These are phyloP conservation scores for Hydra vulgaris DNA, from an alignment of 30 jellyfish, hydroid and myxozoan genomes.

Conservation along the genomic window DNA sequence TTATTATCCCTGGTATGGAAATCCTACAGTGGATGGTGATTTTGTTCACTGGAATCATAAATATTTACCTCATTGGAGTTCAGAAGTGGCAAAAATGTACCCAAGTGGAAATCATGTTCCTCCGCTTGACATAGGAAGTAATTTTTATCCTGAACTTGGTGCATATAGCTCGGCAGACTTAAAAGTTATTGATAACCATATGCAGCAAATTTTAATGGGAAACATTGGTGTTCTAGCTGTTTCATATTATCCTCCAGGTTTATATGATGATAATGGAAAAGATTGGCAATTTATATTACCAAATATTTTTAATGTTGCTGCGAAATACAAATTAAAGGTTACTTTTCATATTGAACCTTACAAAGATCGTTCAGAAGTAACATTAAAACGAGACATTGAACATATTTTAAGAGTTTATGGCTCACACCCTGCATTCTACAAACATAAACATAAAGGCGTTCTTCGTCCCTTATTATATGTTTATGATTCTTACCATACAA, in stretches of 20 bases:
- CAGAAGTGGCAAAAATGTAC: conserved; percentile 35
- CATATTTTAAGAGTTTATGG: conserved; percentile 50
- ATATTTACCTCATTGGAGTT: conserved; percentile 82
- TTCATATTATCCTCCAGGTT: conserved; percentile 82
- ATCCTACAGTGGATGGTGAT: conserved; percentile 63
- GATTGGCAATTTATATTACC: conserved; percentile 63
- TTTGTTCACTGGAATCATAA: conserved; percentile 86
- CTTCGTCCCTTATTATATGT: conserved; percentile 59
- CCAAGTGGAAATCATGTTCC: conserved; percentile 51
- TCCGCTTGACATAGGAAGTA: conserved; percentile 80
- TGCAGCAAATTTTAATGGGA: conserved; percentile 44
- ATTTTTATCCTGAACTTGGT: conserved; percentile 83
- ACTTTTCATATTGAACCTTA: conserved; percentile 91
- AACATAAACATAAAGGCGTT: conserved; percentile 19
- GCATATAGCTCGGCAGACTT: conserved; percentile 66
- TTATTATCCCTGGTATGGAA: conserved; percentile 93
- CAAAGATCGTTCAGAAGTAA: conserved; percentile 44
- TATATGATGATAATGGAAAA: conserved; percentile 79
- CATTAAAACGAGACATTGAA: conserved; percentile 59
- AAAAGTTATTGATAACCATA: conserved; percentile 38
- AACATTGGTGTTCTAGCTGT: conserved; percentile 79
- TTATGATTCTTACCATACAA: conserved; percentile 77
- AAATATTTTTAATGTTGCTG: conserved; percentile 53
- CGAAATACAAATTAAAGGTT: conserved; percentile 40
- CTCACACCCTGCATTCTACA: conserved; percentile 53